Evolutionary conservation across 2,797 vertebrate species (phyloP).

Genomic region (Acridotheres tristis): DNA sequence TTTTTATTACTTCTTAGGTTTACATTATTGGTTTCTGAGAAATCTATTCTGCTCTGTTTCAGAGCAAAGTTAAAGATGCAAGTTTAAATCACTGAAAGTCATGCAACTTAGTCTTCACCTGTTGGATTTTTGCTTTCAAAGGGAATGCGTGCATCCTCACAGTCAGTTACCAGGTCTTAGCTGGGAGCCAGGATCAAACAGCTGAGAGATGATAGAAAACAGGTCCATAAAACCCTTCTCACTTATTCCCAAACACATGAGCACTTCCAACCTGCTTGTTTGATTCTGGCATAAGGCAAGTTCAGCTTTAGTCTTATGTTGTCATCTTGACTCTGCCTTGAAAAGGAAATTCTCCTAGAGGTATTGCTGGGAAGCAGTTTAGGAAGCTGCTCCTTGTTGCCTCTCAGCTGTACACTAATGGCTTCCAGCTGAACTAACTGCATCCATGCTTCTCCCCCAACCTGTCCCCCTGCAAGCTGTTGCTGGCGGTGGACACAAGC

Average conservation of each 20-base stretch:
- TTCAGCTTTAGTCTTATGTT: conserved; percentile 25
- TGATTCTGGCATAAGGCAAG: conserved; percentile 22
- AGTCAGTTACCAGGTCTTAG: not conserved
- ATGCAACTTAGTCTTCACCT: conserved; percentile 19
- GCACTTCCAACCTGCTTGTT: conserved; percentile 19
- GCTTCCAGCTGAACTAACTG: conserved; percentile 49
- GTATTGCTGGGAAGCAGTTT: conserved; percentile 39
- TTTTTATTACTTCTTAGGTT: not conserved
- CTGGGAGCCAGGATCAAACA: conserved; percentile 40
- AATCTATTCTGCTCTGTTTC: not conserved
- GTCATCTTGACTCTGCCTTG: conserved; percentile 13
- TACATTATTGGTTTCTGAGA: not conserved
- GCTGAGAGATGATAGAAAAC: conserved; percentile 46
- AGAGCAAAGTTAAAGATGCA: not conserved
- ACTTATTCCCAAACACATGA: conserved; percentile 21
- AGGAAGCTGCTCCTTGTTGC: conserved; percentile 42
- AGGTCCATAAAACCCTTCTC: conserved; percentile 31
- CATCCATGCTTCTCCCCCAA: not conserved
- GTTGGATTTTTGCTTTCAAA: conserved; percentile 56
- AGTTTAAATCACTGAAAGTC: not conserved
- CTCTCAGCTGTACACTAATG: conserved; percentile 46
- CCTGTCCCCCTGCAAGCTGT: not conserved
- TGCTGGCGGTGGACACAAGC: not conserved
- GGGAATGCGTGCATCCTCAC: not conserved
- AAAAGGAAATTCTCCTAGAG: conserved; percentile 42